Percentiles rank a stretch among this genome's conserved stretches.
Evolutionary conservation across 2,888 invertebrate species (phyloP).

Genomic region (Lutraria lutraria): DNA sequence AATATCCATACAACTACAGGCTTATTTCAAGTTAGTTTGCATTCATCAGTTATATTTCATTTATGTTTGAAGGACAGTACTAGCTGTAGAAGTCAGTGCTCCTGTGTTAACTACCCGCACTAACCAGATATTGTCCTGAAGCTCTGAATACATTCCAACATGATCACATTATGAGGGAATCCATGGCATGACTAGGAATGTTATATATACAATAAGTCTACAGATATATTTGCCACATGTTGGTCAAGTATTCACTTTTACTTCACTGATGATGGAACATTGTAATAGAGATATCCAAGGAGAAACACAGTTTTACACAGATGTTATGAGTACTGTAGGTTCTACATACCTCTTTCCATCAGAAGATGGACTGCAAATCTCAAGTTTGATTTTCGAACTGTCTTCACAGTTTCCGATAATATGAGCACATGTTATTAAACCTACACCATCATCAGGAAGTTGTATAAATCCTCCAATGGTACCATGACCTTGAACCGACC

Average conservation of each 20-base stretch:
- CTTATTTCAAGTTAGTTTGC: no score
- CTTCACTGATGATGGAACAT: not conserved
- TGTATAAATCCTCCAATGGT: slow-evolving; percentile 56
- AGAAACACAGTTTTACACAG: not conserved
- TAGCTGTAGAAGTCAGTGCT: no score
- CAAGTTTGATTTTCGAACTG: not conserved
- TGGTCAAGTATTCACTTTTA: no score
- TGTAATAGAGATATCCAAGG: not conserved
- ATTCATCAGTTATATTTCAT: no score
- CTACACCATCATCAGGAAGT: slow-evolving; percentile 42
- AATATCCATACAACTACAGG: no score
- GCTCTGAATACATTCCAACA: not conserved
- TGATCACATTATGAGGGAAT: not conserved
- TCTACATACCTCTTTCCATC: not conserved
- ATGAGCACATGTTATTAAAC: slow-evolving; percentile 58
- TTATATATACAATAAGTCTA: no score
- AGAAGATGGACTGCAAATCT: not conserved
- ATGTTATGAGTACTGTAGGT: not conserved
- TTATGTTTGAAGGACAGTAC: no score
- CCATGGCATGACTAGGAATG: no score
- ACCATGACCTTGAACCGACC: slow-evolving; percentile 1
- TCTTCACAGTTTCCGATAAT: slow-evolving; percentile 20
- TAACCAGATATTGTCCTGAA: no score
- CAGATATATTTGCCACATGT: no score
- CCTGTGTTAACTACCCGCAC: no score